Base-by-base conservation (phyloP, 2,797 vertebrate genomes). In the Morelia viridis region DNA sequence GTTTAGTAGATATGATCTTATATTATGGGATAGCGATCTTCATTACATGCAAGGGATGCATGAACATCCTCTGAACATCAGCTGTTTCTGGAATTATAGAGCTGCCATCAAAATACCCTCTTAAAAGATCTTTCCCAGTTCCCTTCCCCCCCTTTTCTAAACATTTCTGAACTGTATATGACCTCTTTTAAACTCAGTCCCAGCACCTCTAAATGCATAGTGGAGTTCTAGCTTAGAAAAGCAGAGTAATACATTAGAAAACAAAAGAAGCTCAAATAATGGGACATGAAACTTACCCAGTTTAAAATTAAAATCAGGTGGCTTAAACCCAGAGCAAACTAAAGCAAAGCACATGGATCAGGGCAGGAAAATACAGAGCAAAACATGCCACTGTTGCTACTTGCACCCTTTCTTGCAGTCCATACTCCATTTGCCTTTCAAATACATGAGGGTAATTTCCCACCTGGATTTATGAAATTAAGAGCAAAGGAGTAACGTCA, bases 111-210 rank as follows among this genome's bases (percentile, higher is more conserved):
- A 7, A 35, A 35, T 80, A 31, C 50, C 19, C 8, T 80, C 88
- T 28, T 92, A 91, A 95, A 86, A 92, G 24, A 85, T 94, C 89
- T 95, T 95, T 96, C 92, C 95, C 90, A 92, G 95, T 93, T 10
- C 88, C 91, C 94, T 91, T 89, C 53, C 93, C 95, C 90, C 90
- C 64, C 87, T 93, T 97, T 97, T 96, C 95, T 94, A 98, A 98
- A 97, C 96, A 97, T 95, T 97, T 96, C 94, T 98, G 97, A 98
- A 98, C 97, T 98, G 96, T 96, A 56, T 50, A 41, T 97, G 97
- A 98, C 97, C 97, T 97, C 93, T 90, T 97, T 97, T 95, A 96
- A 8, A 95, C 94, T 88, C 93, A 97, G 96, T 96, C 95, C 93
- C 96, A 97, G 94, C 96, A 97, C 94, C 95, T 97, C 94, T 95